Evolutionary conservation across 2,888 invertebrate genomes (phyloP), one percentile per base, ranked within the genome.

Genomic region (Phalera bucephala): DNA sequence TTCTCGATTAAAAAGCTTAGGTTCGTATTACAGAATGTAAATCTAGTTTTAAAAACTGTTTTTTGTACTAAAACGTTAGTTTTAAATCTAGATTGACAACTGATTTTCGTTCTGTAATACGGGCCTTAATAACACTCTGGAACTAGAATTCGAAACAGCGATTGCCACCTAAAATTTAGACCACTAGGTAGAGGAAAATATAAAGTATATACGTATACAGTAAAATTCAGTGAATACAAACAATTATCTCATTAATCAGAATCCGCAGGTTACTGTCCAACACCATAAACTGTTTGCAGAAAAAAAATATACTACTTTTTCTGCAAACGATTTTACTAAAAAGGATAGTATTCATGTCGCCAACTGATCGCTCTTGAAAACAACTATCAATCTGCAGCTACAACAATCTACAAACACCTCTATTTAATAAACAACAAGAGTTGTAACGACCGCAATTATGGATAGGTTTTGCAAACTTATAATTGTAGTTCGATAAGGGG

Each of bases 281-380:
- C 9, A 9, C n/a, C n/a, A n/a, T n/a, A n/a, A n/a, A n/a, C n/a
- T n/a, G n/a, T n/a, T n/a, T n/a, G n/a, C n/a, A n/a, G n/a, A n/a
- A n/a, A n/a, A n/a, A n/a, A n/a, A n/a, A 15, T 28, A 8, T 14
- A 17, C 2, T 68, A 74, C 77, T 76, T 68, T 80, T 72, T 71
- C 63, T 74, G 72, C 72, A 77, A 77, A 72, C 71, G 72, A 78
- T 82, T 81, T 77, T 61, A 72, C 80, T 80, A 75, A 82, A 82
- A 82, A 82, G 81, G 83, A 79, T 73, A 72, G 71, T 64, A 69
- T 81, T 82, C 78, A 74, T 80, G 86, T 83, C 82, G 65, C 79
- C 72, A 72, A 64, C 64, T 58, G 68, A 72, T 69, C 68, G 70
- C 70, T 70, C 68, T 72, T 55, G 59, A 52, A 42, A 43, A 53